phyloP scores from a whole-genome alignment of 2,888 invertebrate species.

The Melinaea menophilus region DNA sequence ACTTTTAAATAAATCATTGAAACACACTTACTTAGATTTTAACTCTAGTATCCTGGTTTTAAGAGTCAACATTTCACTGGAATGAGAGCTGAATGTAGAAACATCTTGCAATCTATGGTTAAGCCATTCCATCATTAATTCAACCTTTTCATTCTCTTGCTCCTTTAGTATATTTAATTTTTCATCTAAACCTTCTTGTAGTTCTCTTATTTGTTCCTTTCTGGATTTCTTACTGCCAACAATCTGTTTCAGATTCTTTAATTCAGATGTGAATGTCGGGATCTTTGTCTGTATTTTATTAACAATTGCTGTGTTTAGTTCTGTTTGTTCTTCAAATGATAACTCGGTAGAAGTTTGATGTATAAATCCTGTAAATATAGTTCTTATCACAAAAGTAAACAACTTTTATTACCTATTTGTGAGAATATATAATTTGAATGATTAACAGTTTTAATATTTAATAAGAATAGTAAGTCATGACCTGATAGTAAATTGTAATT shows the following conservation, averaged over 20 bases:
- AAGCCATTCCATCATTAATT: constrained; percentile 70
- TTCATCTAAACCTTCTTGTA: constrained; percentile 56
- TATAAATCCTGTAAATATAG: constrained; percentile 55
- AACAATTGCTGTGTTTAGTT: constrained; percentile 62
- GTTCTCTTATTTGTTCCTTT: constrained; percentile 49
- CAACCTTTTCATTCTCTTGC: constrained; percentile 65
- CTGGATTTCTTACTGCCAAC: constrained; percentile 39
- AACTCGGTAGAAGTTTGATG: constrained; percentile 56
- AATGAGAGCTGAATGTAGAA: constrained; percentile 50
- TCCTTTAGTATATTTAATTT: constrained; percentile 56
- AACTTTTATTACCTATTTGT: background rate
- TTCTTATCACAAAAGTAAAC: background rate
- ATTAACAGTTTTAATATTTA: background rate
- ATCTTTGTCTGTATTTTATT: constrained; percentile 58
- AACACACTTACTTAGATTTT: constrained; percentile 65
- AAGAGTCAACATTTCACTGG: constrained; percentile 56
- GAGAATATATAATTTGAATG: background rate
- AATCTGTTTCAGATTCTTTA: constrained; percentile 49
- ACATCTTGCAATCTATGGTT: constrained; percentile 58
- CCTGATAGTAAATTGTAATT: constrained; percentile 8
- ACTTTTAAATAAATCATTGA: background rate
- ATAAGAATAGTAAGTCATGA: background rate
- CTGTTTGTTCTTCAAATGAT: constrained; percentile 65
- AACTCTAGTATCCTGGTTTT: constrained; percentile 63
- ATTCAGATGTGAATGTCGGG: constrained; percentile 50